Conservation (phyloP, 2,113 vertebrate genomes). For the Nesoenas mayeri region DNA sequence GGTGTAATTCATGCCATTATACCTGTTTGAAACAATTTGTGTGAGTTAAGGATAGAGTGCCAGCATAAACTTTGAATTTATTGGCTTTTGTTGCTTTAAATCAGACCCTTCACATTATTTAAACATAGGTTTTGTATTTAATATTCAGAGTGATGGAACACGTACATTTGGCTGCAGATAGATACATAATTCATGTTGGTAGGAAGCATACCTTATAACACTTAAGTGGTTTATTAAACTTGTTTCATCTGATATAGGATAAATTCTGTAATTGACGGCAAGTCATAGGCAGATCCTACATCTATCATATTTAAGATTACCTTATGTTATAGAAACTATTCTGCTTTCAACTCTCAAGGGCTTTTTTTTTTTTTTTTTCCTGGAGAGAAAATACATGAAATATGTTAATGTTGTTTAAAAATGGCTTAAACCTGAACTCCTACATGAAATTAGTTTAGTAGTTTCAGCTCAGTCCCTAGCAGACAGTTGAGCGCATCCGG, state of each 20-base stretch:
- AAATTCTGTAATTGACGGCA: conserved; percentile 72
- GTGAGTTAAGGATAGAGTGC: conserved; percentile 62
- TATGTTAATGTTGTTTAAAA: conserved; percentile 71
- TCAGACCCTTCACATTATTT: conserved; percentile 75
- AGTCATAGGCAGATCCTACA: conserved; percentile 56
- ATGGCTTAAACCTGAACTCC: conserved; percentile 46
- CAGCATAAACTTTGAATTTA: conserved; percentile 74
- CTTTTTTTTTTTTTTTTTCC: neutral
- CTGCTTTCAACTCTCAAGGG: conserved; percentile 49
- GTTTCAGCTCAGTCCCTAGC: conserved; percentile 21
- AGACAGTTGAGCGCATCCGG: conserved; percentile 15
- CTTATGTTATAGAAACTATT: conserved; percentile 61
- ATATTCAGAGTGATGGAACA: conserved; percentile 75
- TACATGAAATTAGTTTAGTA: conserved; percentile 50
- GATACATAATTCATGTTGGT: conserved; percentile 71
- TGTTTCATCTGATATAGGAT: conserved; percentile 70
- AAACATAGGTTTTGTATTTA: conserved; percentile 74
- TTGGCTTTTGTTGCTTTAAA: conserved; percentile 77
- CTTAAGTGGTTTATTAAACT: conserved; percentile 77
- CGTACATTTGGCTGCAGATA: conserved; percentile 66
- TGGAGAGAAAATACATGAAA: conserved; percentile 57
- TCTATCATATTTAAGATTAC: conserved; percentile 74
- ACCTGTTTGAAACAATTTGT: conserved; percentile 70
- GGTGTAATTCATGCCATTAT: conserved; percentile 49
- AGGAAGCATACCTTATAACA: conserved; percentile 73